Evolutionary conservation across 1,140 invertebrate species (phyloP).

Genomic region (Elysia chlorotica): DNA sequence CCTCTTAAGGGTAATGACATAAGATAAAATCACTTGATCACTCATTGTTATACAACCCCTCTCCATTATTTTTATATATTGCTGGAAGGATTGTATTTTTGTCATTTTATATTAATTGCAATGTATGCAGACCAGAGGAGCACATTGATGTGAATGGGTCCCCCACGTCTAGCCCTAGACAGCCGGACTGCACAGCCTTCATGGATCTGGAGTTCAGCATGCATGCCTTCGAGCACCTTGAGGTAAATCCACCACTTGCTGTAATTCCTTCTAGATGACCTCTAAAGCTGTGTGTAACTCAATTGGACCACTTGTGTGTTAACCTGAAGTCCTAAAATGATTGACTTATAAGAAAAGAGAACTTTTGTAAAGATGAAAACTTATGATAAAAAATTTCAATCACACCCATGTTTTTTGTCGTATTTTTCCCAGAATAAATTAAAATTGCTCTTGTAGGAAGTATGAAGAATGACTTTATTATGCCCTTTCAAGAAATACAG

Average conservation of each 20-base stretch:
- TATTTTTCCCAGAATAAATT: too few species aligned
- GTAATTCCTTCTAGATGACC: too few species aligned
- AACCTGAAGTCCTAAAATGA: too few species aligned
- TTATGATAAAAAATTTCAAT: background rate
- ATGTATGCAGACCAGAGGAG: slow-evolving; percentile 60
- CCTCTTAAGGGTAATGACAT: too few species aligned
- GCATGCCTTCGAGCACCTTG: slow-evolving; percentile 80
- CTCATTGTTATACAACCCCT: slow-evolving; percentile 9
- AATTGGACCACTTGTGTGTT: too few species aligned
- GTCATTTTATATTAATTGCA: too few species aligned
- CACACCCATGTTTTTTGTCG: background rate
- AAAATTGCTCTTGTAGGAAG: too few species aligned
- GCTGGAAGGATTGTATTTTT: too few species aligned
- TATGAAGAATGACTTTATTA: too few species aligned
- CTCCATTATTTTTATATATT: slow-evolving; percentile 27
- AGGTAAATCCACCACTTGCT: slow-evolving; percentile 66
- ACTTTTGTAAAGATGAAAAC: background rate
- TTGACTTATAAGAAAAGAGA: too few species aligned
- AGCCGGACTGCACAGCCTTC: slow-evolving; percentile 73
- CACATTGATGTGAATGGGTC: slow-evolving; percentile 50
- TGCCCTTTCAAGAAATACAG: too few species aligned
- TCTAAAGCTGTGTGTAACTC: too few species aligned
- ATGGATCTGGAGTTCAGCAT: slow-evolving; percentile 76
- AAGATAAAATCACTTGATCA: background rate
- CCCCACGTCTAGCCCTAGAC: slow-evolving; percentile 25